Evolutionary conservation across 2,113 vertebrate genomes (phyloP), one percentile per base, ranked within the genome.

Genomic region (Lasiurus cinereus): DNA sequence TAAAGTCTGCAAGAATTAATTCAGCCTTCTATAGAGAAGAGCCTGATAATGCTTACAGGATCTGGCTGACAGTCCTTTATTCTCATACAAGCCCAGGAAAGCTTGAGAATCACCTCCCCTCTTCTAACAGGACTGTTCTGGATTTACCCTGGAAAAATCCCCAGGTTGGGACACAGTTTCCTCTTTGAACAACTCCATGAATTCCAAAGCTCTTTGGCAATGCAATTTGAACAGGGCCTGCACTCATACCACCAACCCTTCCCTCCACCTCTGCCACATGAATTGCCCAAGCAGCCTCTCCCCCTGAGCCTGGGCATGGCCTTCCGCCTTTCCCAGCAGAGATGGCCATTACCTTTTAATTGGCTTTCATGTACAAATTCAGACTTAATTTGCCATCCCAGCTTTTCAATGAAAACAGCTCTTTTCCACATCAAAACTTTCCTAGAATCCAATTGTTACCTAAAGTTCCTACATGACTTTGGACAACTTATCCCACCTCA

Each of bases 321-420:
- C 67, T 88, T 39, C n/a, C 77, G n/a, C 8, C 39, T 31, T 94
- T 87, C 18, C 19, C 50, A 80, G 15, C 24, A 70, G 13, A 67
- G 21, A 2, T 2, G 2, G 22, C 15, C 74, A 21, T 29, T 74
- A 74, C 4, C 52, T 74, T 73, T 82, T n/a, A 72, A 64, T 4
- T 67, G 21, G 13, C 52, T 56, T 62, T n/a, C 8, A 15, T 6
- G 8, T 43, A 69, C 5, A 24, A 59, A 29, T 66, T 52, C 72
- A 74, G 10, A 79, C 33, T 82, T 16, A 3, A 67, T 29, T 87
- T 62, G 48, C 59, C 31, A 67, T 74, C 48, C 10, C 27, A 62
- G 11, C 10, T 46, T 93, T 90, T 93, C 48, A 80, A 79, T 90
- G 88, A 91, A 84, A 70, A 90, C 80, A 19, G 64, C 21, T 78